Conservation (phyloP, 2,113 vertebrate species). For the Tychaedon coryphoeus region DNA sequence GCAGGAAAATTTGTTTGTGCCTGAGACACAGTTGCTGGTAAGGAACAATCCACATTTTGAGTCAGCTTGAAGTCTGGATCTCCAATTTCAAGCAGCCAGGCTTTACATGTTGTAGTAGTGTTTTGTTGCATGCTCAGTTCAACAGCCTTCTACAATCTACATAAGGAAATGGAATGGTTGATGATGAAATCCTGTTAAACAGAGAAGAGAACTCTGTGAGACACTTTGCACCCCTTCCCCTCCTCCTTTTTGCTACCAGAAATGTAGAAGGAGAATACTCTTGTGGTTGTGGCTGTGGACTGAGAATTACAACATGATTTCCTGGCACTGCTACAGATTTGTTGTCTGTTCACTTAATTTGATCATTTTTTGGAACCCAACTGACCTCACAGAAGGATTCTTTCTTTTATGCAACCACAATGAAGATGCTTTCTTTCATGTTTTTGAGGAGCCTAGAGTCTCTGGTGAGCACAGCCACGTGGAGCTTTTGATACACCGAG, state of each 20-base stretch:
- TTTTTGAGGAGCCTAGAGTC: neutral
- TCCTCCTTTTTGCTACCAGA: neutral
- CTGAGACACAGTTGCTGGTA: neutral
- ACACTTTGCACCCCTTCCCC: fast-evolving
- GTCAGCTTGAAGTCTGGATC: neutral
- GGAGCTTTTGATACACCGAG: neutral
- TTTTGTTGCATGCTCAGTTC: neutral
- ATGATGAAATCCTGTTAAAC: neutral
- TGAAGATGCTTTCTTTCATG: slow-evolving; percentile 11
- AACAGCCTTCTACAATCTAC: neutral
- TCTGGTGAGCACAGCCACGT: neutral
- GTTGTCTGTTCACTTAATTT: slow-evolving; percentile 36
- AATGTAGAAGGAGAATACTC: slow-evolving; percentile 3
- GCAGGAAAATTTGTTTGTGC: neutral
- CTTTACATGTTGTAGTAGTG: neutral
- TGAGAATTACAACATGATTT: slow-evolving; percentile 46
- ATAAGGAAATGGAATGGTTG: neutral
- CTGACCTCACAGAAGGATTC: slow-evolving; percentile 17
- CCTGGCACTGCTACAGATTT: slow-evolving; percentile 39
- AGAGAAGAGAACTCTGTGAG: neutral
- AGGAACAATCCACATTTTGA: neutral
- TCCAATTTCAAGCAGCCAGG: neutral
- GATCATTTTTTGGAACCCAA: slow-evolving; percentile 1
- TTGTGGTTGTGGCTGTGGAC: neutral
- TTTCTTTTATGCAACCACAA: slow-evolving; percentile 35